Evolutionary conservation across 2,113 vertebrate genomes (phyloP).

Genomic region (Anas platyrhynchos): DNA sequence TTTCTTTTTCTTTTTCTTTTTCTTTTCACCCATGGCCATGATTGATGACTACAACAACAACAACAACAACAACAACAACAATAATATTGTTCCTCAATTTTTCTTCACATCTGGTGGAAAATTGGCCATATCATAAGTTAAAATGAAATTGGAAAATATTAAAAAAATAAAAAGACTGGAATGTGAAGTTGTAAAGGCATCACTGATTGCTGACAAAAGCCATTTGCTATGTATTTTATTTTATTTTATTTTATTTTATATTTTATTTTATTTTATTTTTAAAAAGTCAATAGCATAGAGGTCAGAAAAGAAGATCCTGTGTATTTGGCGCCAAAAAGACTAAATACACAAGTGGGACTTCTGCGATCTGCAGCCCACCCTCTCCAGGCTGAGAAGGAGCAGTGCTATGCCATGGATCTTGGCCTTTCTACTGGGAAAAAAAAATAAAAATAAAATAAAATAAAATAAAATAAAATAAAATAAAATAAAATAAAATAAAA

Average conservation of each 20-base stretch:
- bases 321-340: not conserved
- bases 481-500: too few relatives aligned
- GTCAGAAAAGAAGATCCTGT: not conserved
- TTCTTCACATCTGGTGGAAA: conserved; percentile 4
- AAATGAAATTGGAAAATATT: not conserved
- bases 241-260: not conserved
- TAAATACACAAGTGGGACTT: not conserved
- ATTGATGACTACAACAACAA: conserved; percentile 59
- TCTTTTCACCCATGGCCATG: not conserved
- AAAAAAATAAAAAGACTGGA: not conserved
- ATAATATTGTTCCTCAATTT: conserved; percentile 28
- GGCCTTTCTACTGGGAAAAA: not conserved
- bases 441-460: not conserved
- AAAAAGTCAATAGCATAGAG: not conserved
- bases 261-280: not conserved
- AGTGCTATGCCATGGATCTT: not conserved
- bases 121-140: not conserved
- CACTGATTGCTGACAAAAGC: not conserved
- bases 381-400: not conserved
- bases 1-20: not conserved
- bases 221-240: not conserved
- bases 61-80: conserved; percentile 30
- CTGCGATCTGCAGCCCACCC: not conserved
- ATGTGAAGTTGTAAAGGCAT: not conserved
- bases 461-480: too few relatives aligned